Base-by-base conservation (phyloP, 2,888 invertebrate genomes). In the Hydroisotoma schaefferi region DNA sequence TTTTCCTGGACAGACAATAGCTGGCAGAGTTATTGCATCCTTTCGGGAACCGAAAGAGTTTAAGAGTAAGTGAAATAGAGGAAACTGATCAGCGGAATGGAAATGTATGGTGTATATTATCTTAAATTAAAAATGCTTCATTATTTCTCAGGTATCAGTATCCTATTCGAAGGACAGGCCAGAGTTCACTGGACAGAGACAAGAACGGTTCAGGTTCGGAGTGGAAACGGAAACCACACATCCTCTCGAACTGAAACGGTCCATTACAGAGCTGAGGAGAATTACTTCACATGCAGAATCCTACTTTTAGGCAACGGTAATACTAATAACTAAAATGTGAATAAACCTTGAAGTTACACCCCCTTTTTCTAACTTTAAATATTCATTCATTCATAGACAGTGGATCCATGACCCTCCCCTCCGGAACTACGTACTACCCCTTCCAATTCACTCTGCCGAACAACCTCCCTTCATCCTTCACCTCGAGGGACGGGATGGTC, bases 391-490 rank as follows among this genome's bases (percentile, higher is more conserved):
- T 15, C 33, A 15, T 15, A 33, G 33, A 33, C 15, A 18, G n/a
- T 15, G 49, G 53, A 1, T 57, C 51, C 12, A 44, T 43, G 8
- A 20, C 22, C 1, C 28, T 90, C 54, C 83, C 85, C 25, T 76
- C 83, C 23, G 92, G 92, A 0, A 81, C 81, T 64, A 84, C 87
- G 73, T 81, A 81, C 4, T 93, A 88, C 76, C 89, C 88, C 18
- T 92, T 93, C 74, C 83, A 84, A 12, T 89, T 87, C 74, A 81
- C 84, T 4, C 77, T 88, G 64, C 87, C 88, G 2, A 79, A 79
- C 58, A 84, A 85, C 61, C 79, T 90, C 59, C 91, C 91, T 77
- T 87, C 88, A 2, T 88, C 88, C 0, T 91, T 88, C 76, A 87
- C 87, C 75, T 87, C 87, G 2, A 80, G 85, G 74, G 80, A 78